Conservation (phyloP, 2,113 vertebrate genomes). For the Sigmodon hispidus region DNA sequence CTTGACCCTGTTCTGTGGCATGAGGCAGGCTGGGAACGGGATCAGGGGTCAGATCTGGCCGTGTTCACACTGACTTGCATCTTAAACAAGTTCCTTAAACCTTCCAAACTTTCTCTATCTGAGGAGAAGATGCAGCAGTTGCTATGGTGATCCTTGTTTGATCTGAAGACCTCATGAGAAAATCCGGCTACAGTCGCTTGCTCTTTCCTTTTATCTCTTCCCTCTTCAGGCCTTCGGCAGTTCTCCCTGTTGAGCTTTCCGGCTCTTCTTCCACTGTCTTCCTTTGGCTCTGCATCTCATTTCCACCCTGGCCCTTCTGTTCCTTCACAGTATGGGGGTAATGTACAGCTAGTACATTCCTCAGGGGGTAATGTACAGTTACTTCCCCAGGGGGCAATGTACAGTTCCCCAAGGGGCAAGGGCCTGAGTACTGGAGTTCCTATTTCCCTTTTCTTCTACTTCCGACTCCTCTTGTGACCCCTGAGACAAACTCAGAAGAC, state of each 20-base stretch:
- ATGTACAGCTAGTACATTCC: no score
- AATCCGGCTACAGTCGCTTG: not conserved
- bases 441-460: not conserved
- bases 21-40: not conserved
- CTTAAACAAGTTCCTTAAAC: not conserved
- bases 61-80: not conserved
- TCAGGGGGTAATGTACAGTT: not conserved
- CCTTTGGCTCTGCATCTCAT: rapidly evolving
- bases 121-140: not conserved
- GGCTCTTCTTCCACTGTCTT: no score
- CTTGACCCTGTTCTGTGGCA: not conserved
- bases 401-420: not conserved
- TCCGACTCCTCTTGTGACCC: not conserved
- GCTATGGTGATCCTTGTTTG: not conserved
- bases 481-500: not conserved
- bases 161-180: not conserved
- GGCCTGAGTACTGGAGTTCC: not conserved
- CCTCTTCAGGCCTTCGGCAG: not conserved
- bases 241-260: not conserved
- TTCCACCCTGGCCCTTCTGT: not conserved
- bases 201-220: not conserved
- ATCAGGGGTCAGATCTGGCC: not conserved
- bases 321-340: not conserved
- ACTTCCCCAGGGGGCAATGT: not conserved
- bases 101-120: not conserved